phyloP scores from a whole-genome alignment of 1,140 invertebrate species.

The Atta cephalotes region DNA sequence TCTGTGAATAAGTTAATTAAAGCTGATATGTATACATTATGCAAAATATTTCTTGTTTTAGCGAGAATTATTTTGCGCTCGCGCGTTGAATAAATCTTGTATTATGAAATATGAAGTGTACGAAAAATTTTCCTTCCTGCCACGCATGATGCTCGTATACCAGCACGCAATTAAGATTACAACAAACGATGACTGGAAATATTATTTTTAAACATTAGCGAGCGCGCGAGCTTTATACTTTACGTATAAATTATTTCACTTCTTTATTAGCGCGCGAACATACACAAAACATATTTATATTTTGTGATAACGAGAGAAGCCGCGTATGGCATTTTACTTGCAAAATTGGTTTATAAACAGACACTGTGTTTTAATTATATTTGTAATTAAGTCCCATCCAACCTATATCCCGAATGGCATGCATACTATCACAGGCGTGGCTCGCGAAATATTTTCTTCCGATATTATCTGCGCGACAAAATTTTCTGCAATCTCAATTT shows the following conservation, averaged over 20 bases:
- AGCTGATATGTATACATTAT: constrained; percentile 29
- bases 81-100: constrained; percentile 27
- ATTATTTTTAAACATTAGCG: constrained; percentile 40
- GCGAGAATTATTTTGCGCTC: constrained; percentile 34
- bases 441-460: constrained; percentile 52
- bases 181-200: constrained; percentile 5
- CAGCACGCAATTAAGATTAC: constrained; percentile 25
- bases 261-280: constrained; percentile 22
- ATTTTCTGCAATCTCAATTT: not conserved
- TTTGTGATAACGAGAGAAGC: constrained; percentile 32
- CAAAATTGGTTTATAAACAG: constrained; percentile 38
- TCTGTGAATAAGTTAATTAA: constrained; percentile 48
- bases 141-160: not conserved
- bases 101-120: constrained; percentile 13
- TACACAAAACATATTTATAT: constrained; percentile 27
- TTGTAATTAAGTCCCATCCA: constrained; percentile 71
- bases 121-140: constrained; percentile 27
- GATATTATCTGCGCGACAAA: not conserved
- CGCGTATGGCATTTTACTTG: constrained; percentile 33
- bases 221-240: not conserved
- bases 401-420: constrained; percentile 42
- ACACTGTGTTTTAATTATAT: constrained; percentile 54
- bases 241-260: constrained; percentile 27
- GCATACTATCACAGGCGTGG: not conserved
- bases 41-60: constrained; percentile 33